These are phyloP conservation scores for Siphamia tubifer DNA, from an alignment of 2,113 vertebrate genomes.

Conservation along the genomic window DNA sequence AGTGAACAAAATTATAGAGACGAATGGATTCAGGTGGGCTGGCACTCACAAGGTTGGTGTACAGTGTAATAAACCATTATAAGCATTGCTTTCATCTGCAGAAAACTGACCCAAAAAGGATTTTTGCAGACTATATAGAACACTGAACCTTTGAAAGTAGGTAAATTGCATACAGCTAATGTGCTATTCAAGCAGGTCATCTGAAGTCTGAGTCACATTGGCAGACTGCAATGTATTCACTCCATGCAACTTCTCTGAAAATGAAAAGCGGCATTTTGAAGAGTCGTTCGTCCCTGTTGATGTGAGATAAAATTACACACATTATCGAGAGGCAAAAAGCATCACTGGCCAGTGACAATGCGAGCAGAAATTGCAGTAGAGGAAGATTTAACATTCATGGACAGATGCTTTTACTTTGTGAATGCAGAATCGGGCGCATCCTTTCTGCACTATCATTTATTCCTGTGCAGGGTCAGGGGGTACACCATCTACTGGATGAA, in stretches of 20 bases:
- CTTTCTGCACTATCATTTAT: background rate
- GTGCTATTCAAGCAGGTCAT: conserved; percentile 48
- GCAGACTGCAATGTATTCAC: conserved; percentile 19
- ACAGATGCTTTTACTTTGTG: background rate
- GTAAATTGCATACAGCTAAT: conserved; percentile 43
- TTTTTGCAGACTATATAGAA: conserved; percentile 32
- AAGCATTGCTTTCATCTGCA: conserved; percentile 43
- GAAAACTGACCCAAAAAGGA: conserved; percentile 38
- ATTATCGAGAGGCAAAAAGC: background rate
- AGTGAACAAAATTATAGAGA: background rate
- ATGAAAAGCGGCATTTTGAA: conserved; percentile 34
- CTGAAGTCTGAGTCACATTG: conserved; percentile 36
- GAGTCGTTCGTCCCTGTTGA: background rate
- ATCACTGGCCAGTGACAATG: background rate
- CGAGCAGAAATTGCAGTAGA: background rate
- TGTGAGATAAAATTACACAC: conserved; percentile 20
- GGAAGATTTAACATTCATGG: background rate
- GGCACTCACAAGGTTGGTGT: background rate
- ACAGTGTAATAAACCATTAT: background rate
- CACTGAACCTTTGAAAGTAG: conserved; percentile 36
- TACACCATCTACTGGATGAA: background rate
- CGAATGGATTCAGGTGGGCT: background rate
- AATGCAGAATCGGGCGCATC: background rate
- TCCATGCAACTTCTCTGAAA: conserved; percentile 16
- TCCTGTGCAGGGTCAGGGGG: conserved; percentile 2